These are phyloP conservation scores for Lophius americanus DNA, from an alignment of 2,797 vertebrate species.

Conservation along the genomic window DNA sequence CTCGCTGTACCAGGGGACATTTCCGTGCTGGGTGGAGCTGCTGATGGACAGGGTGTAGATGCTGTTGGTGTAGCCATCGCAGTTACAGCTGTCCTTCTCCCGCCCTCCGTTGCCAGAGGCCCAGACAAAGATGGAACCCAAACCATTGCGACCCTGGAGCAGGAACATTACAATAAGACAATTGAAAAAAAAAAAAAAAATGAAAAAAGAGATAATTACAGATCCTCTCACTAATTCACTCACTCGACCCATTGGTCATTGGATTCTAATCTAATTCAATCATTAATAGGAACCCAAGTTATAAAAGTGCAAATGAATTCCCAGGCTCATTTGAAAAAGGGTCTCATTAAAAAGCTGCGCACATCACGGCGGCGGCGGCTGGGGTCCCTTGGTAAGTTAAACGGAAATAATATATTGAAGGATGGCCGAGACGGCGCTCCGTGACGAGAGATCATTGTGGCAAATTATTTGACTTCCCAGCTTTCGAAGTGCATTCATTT, in stretches of 20 bases:
- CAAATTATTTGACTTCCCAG: slow-evolving; percentile 67
- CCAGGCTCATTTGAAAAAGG: slow-evolving; percentile 42
- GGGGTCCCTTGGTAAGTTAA: slow-evolving; percentile 64
- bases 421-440: slow-evolving; percentile 53
- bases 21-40: slow-evolving; percentile 94
- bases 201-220: slow-evolving; percentile 5
- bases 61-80: slow-evolving; percentile 98
- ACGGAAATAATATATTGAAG: slow-evolving; percentile 56
- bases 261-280: slow-evolving; percentile 44
- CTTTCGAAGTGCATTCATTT: slow-evolving; percentile 68
- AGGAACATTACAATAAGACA: slow-evolving; percentile 20
- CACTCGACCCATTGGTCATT: slow-evolving; percentile 4
- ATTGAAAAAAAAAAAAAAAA: neutral
- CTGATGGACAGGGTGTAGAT: slow-evolving; percentile 98
- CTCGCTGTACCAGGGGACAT: slow-evolving; percentile 98
- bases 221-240: slow-evolving; percentile 6
- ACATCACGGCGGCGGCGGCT: slow-evolving; percentile 42
- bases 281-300: slow-evolving; percentile 52
- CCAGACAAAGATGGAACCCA: slow-evolving; percentile 98
- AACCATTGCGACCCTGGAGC: slow-evolving; percentile 88
- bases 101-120: slow-evolving; percentile 95
- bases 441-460: slow-evolving; percentile 66
- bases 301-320: slow-evolving; percentile 47
- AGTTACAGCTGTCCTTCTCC: slow-evolving; percentile 97
- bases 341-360: slow-evolving; percentile 47